phyloP scores from a whole-genome alignment of 2,113 vertebrate genomes.

The Athene noctua region DNA sequence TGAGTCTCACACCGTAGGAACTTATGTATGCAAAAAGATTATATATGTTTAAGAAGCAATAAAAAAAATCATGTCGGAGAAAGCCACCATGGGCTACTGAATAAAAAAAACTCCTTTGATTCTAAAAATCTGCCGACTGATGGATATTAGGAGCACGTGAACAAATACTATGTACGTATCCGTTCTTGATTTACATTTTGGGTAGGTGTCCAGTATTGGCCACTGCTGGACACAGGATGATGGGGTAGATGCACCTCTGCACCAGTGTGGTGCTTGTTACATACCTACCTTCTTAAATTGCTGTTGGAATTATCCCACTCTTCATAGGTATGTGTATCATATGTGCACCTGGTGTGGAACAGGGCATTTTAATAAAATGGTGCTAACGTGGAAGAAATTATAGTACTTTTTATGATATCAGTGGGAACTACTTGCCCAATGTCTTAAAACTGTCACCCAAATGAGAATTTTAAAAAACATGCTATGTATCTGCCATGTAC shows the following conservation, averaged over 20 bases:
- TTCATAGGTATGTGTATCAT: not conserved
- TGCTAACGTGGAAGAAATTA: not conserved
- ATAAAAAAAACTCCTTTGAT: not conserved
- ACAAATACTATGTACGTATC: not conserved
- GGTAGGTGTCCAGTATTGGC: not conserved
- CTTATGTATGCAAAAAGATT: not conserved
- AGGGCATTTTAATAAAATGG: not conserved
- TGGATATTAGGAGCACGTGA: not conserved
- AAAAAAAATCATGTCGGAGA: not conserved
- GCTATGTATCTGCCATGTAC: not conserved
- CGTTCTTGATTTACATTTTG: not conserved
- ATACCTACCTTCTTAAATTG: not conserved
- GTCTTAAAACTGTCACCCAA: not conserved
- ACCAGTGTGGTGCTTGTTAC: not conserved
- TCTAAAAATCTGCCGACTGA: not conserved
- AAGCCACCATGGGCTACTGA: not conserved
- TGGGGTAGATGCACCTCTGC: not conserved
- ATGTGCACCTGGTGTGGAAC: rapidly evolving
- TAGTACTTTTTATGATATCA: not conserved
- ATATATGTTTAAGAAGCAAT: not conserved
- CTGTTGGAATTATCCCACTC: not conserved
- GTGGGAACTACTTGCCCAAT: not conserved
- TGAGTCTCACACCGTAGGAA: not conserved
- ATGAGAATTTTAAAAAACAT: not conserved
- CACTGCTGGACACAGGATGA: not conserved